These are phyloP conservation scores for Ammodramus savannarum DNA, from an alignment of 2,113 vertebrate species.

Conservation along the genomic window DNA sequence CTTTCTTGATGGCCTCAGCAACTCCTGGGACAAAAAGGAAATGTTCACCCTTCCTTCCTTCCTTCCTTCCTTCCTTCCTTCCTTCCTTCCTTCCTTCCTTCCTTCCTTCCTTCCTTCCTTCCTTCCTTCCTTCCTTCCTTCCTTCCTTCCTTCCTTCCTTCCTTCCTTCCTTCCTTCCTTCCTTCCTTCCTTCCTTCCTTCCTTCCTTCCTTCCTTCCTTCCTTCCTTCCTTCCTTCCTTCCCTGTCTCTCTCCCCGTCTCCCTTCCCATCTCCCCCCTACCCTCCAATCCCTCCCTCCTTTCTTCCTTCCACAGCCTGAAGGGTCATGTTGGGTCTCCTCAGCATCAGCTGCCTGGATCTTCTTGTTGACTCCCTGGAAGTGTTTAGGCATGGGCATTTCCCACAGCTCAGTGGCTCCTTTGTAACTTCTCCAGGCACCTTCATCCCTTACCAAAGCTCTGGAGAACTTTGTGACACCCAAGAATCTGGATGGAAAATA, in stretches of 20 bases:
- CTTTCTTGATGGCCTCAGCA: neutral
- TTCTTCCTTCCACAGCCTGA: neutral
- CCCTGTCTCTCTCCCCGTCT: too few species aligned
- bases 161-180: neutral
- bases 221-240: too few species aligned
- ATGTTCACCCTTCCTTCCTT: neutral
- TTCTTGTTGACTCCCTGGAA: neutral
- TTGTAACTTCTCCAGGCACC: conserved; percentile 5
- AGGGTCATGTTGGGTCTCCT: neutral
- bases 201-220: neutral
- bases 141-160: neutral
- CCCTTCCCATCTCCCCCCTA: too few species aligned
- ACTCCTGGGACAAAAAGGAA: neutral
- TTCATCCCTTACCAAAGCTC: conserved; percentile 83
- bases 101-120: too few species aligned
- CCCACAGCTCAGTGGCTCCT: neutral
- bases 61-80: too few species aligned
- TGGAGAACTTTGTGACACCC: conserved; percentile 89
- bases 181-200: too few species aligned
- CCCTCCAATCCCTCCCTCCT: neutral
- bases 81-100: too few species aligned
- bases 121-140: too few species aligned
- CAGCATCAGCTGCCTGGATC: neutral
- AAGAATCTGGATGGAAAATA: conserved; percentile 80
- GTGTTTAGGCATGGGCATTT: neutral